These are phyloP conservation scores for Dromiciops gliroides DNA, from an alignment of 2,113 vertebrate species.

Conservation along the genomic window DNA sequence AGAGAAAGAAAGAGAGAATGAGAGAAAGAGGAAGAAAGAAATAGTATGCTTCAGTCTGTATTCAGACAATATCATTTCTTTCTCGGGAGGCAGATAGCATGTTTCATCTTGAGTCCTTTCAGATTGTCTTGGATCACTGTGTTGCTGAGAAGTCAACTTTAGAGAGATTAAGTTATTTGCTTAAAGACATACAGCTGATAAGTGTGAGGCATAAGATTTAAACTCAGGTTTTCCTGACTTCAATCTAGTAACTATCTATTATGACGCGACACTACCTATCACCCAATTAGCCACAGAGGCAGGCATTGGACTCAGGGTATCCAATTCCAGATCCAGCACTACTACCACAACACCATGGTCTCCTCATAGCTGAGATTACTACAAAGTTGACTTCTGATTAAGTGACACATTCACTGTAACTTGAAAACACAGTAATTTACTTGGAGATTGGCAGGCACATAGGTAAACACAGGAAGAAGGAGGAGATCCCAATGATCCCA, in stretches of 20 bases:
- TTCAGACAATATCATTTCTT: neutral
- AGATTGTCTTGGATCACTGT: neutral
- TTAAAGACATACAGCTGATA: neutral
- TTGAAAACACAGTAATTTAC: neutral
- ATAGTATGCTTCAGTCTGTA: too few species aligned
- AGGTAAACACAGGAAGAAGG: neutral
- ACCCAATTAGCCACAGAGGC: neutral
- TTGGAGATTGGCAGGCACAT: fast-evolving
- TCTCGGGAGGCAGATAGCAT: neutral
- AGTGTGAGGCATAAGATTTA: neutral
- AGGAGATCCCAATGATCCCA: neutral
- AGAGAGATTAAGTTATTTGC: neutral
- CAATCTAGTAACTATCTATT: too few species aligned
- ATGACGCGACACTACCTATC: too few species aligned
- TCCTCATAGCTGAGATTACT: neutral
- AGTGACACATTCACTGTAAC: neutral
- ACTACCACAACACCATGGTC: neutral
- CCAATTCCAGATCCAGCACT: neutral
- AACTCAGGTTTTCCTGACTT: neutral
- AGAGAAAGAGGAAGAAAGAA: neutral
- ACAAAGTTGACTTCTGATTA: neutral
- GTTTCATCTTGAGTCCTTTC: neutral
- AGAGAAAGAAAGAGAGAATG: too few species aligned
- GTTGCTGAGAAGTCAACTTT: neutral
- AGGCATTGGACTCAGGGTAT: neutral